These are phyloP conservation scores for Nematopogon swammerdamellus DNA, from an alignment of 2,888 invertebrate species.

Conservation along the genomic window DNA sequence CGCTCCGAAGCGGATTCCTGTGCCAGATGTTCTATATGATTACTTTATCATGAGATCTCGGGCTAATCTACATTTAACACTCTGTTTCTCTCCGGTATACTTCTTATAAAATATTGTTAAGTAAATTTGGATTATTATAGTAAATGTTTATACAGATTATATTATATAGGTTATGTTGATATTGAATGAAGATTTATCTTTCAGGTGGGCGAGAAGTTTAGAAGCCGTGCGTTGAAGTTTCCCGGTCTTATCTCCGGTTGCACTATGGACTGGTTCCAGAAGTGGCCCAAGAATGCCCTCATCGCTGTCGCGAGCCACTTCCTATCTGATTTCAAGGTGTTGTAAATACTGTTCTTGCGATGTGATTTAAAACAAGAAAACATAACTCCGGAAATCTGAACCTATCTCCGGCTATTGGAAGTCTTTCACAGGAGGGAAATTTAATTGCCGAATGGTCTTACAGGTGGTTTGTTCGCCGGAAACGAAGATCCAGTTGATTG, in stretches of 20 bases:
- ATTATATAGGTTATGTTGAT: too few species aligned
- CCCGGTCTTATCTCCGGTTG: conserved; percentile 90
- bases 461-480: conserved; percentile 60
- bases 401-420: too few species aligned
- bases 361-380: not conserved
- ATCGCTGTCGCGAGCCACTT: conserved; percentile 81
- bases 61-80: conserved; percentile 76
- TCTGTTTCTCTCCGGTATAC: conserved; percentile 86
- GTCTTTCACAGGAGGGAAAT: too few species aligned
- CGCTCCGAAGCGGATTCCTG: conserved; percentile 71
- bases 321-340: conserved; percentile 60
- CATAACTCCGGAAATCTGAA: too few species aligned
- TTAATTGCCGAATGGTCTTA: too few species aligned
- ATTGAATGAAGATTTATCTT: conserved; percentile 3
- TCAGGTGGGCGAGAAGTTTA: conserved; percentile 86
- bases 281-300: conserved; percentile 84
- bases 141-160: too few species aligned
- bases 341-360: conserved; percentile 17
- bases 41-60: conserved; percentile 80
- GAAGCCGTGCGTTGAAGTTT: conserved; percentile 81
- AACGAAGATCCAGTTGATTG: conserved; percentile 71
- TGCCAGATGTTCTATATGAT: conserved; percentile 80
- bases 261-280: conserved; percentile 89
- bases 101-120: too few species aligned
- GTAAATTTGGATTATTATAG: too few species aligned